These are phyloP conservation scores for Sarcophaga rosellei DNA, from an alignment of 2,888 invertebrate species.

Conservation along the genomic window DNA sequence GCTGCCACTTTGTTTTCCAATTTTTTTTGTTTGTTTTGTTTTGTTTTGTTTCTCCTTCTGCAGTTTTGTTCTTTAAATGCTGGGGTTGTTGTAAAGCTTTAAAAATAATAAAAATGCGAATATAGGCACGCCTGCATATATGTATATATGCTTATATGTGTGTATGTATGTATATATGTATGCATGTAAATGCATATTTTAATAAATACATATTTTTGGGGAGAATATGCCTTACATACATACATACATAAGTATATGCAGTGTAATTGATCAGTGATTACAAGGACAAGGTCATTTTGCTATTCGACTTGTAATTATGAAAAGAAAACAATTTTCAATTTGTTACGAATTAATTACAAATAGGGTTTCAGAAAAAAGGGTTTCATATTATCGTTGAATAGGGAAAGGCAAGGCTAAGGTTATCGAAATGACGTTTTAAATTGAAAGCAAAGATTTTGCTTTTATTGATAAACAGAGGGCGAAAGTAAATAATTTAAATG, in stretches of 20 bases:
- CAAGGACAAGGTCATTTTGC: constrained; percentile 5
- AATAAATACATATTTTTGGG: neutral
- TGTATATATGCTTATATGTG: too few species aligned
- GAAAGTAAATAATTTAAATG: too few species aligned
- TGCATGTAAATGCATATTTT: neutral
- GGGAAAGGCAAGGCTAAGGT: too few species aligned
- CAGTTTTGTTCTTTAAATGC: neutral
- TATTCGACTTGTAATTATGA: neutral
- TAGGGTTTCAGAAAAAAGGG: neutral
- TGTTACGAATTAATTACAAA: neutral
- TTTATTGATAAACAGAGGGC: too few species aligned
- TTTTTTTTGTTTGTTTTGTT: neutral
- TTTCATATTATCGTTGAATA: too few species aligned
- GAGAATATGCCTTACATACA: neutral
- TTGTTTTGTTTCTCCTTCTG: neutral
- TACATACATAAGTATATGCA: too few species aligned
- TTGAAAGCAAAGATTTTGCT: too few species aligned
- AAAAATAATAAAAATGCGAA: neutral
- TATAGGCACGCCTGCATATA: too few species aligned
- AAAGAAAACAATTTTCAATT: neutral
- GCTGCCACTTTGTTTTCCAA: neutral
- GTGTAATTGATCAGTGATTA: constrained; percentile 12
- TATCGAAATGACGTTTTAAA: too few species aligned
- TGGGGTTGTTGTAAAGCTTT: neutral
- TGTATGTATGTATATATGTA: neutral